Base-by-base conservation (phyloP, 2,113 vertebrate genomes). In the Pseudopodoces humilis region DNA sequence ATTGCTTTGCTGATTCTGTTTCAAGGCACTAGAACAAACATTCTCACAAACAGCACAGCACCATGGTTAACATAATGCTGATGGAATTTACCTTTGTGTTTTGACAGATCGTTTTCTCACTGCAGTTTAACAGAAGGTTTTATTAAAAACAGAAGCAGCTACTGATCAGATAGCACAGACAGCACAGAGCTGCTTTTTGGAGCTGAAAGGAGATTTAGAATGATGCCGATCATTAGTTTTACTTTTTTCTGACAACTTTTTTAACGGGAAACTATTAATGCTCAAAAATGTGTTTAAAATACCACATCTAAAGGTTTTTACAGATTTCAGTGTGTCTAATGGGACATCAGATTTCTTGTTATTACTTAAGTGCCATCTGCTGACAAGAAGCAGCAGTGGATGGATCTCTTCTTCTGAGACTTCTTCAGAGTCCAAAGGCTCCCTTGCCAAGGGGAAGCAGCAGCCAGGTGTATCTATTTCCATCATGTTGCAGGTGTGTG, bases 351-450 rank as follows among this genome's bases (percentile, higher is more conserved):
- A 25, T 69, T 65, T 62, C 67, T 72, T 35, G 17, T 83, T 64
- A 82, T 91, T 78, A 7, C 86, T 41, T 9, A 95, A 89, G 94
- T 97, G 97, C 96, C 96, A 94, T 60, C 97, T 97, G 93, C 96
- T 96, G 96, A 41, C 84, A 31, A 70, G 56, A 55, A 33, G 47
- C 28, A 75, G 21, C 68, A 58, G 5, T 18, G 55, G 77, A 7
- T 16, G 47, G 69, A 33, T 59, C 75, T 60, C 60, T 37, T 39
- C 39, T 39, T 39, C 39, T 12, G 39, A 39, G 47, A 11, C 30
- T 65, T 15, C 7, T 69, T 31, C 16, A 27, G 56, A 10, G 24
- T 10, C 0, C 10, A 17, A 46, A 31, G 5, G 39, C 31, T 91
- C 23, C 68, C 24, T 46, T 41, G 74, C 69, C 50, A 22, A 24